These are phyloP conservation scores for Coilia nasus DNA, from an alignment of 2,797 vertebrate genomes.

Conservation along the genomic window DNA sequence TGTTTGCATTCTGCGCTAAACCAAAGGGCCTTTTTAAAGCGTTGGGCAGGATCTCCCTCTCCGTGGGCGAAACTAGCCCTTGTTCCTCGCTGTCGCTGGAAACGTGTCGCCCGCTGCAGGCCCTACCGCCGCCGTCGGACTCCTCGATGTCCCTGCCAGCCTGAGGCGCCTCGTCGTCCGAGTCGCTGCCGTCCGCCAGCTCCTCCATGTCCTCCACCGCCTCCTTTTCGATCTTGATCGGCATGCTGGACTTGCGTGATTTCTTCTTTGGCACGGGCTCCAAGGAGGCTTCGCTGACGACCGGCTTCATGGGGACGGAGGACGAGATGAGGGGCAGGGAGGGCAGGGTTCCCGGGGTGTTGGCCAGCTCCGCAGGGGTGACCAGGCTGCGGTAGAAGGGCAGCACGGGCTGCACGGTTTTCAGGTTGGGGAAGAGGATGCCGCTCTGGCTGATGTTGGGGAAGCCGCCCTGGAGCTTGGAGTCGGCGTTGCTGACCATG, in stretches of 20 bases:
- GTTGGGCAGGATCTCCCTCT: slow-evolving; percentile 61
- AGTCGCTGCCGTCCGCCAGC: slow-evolving; percentile 74
- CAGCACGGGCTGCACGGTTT: slow-evolving; percentile 95
- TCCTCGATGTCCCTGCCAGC: slow-evolving; percentile 75
- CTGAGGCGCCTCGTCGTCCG: slow-evolving; percentile 79
- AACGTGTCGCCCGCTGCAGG: slow-evolving; percentile 55
- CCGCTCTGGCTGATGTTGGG: slow-evolving; percentile 82
- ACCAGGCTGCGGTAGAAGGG: slow-evolving; percentile 95
- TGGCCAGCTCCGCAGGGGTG: slow-evolving; percentile 91
- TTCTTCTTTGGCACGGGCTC: slow-evolving; percentile 96
- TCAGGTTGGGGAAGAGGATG: slow-evolving; percentile 93
- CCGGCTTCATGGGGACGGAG: slow-evolving; percentile 82
- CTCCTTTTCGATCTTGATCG: slow-evolving; percentile 96
- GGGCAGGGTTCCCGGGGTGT: slow-evolving; percentile 88
- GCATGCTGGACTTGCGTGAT: slow-evolving; percentile 97
- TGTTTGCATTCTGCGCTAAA: slow-evolving; percentile 65
- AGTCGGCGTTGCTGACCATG: slow-evolving; percentile 75
- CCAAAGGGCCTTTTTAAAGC: slow-evolving; percentile 65
- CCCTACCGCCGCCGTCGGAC: slow-evolving; percentile 62
- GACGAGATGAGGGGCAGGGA: slow-evolving; percentile 90
- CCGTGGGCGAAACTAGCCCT: slow-evolving; percentile 57
- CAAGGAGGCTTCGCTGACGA: slow-evolving; percentile 69
- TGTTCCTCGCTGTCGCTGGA: slow-evolving; percentile 55
- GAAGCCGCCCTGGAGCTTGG: slow-evolving; percentile 81
- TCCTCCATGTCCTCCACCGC: slow-evolving; percentile 71